Conservation (phyloP, 2,113 vertebrate genomes). For the Cephalopholis sonnerati region DNA sequence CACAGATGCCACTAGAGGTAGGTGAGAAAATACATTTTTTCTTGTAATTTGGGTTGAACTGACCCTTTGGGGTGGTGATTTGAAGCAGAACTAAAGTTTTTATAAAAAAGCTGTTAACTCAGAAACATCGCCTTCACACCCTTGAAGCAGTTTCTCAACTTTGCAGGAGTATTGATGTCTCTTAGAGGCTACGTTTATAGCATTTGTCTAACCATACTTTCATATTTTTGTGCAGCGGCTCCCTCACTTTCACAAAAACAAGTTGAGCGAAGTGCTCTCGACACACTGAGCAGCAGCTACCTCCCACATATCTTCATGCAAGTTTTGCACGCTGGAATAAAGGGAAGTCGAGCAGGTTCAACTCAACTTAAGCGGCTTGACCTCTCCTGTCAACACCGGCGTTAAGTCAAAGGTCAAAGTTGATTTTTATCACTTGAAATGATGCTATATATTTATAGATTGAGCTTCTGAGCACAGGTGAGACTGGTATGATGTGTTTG, state of each 20-base stretch:
- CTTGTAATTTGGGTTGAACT: not conserved
- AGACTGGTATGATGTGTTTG: not conserved
- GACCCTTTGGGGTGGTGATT: not conserved
- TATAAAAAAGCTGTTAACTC: not conserved
- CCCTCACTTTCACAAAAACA: conserved; percentile 33
- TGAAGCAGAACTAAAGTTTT: not conserved
- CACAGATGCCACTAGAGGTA: not conserved
- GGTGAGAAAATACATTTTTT: not conserved
- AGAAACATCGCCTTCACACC: not conserved
- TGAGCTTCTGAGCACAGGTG: not conserved
- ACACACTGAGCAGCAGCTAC: conserved; percentile 20
- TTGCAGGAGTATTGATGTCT: not conserved
- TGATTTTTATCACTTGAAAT: conserved; percentile 20
- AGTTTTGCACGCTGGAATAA: not conserved
- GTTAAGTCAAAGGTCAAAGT: conserved; percentile 22
- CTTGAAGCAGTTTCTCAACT: not conserved
- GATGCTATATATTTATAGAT: not conserved
- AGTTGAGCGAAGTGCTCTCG: conserved; percentile 30
- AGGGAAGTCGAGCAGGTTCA: conserved; percentile 17
- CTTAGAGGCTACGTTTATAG: conserved; percentile 6
- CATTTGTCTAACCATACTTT: not conserved
- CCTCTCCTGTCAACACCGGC: not conserved
- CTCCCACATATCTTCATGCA: conserved; percentile 34
- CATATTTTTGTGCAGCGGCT: not conserved
- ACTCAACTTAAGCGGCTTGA: conserved; percentile 17